A percentile compares a stretch with the other conserved stretches of the same genome.
These are phyloP conservation scores for Esperia sulphurella DNA, from an alignment of 2,888 invertebrate genomes.

Conservation along the genomic window DNA sequence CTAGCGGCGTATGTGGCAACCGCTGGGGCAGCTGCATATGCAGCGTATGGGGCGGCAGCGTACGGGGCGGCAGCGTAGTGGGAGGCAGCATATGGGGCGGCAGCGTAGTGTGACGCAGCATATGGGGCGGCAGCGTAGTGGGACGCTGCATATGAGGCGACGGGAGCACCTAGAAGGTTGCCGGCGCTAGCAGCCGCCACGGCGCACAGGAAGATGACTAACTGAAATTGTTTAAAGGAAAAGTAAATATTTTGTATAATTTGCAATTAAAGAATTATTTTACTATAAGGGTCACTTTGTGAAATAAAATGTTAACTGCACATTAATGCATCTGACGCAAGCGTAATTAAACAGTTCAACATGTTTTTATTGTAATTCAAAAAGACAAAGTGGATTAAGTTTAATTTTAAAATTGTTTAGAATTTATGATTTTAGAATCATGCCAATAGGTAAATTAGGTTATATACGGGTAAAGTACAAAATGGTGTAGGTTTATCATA, in stretches of 20 bases:
- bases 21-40: slow-evolving; percentile 66
- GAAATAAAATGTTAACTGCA: no score
- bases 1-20: slow-evolving; percentile 32
- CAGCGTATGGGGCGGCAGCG: slow-evolving; percentile 26
- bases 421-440: no score
- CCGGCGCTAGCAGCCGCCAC: slow-evolving; percentile 80
- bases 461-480: no score
- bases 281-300: no score
- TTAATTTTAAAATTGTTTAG: no score
- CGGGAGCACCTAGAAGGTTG: slow-evolving; percentile 45
- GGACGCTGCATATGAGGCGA: slow-evolving; percentile 31
- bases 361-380: no score
- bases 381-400: no score
- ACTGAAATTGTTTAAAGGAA: slow-evolving; percentile 39
- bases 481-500: no score
- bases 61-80: slow-evolving; percentile 15
- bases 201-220: slow-evolving; percentile 75
- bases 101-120: slow-evolving; percentile 50
- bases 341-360: no score
- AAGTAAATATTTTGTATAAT: neutral
- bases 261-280: no score
- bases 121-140: slow-evolving; percentile 37
- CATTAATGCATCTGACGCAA: no score
- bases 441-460: no score
- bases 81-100: slow-evolving; percentile 45